These are phyloP conservation scores for Neotoxoptera formosana DNA, from an alignment of 1,140 invertebrate genomes.

Conservation along the genomic window DNA sequence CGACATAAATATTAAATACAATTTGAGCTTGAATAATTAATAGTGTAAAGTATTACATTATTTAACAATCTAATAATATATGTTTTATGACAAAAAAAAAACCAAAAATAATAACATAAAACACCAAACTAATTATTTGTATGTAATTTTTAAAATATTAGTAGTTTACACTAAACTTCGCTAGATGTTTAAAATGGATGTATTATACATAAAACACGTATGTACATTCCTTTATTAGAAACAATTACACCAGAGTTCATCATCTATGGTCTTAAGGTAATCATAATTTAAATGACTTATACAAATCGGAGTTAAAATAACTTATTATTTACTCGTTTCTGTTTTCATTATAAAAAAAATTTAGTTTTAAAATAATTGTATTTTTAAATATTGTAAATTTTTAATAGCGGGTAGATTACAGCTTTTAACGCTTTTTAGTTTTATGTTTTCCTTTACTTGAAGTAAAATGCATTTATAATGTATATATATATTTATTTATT, in stretches of 20 bases:
- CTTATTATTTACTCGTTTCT: neutral
- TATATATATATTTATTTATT: neutral
- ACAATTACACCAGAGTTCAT: neutral
- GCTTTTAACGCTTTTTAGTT: neutral
- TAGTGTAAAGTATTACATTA: neutral
- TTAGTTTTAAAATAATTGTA: neutral
- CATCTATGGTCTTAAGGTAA: slow-evolving; percentile 45
- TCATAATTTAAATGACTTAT: slow-evolving; percentile 40
- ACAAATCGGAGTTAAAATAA: slow-evolving; percentile 46
- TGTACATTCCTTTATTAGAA: neutral
- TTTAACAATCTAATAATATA: neutral
- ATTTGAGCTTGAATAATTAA: neutral
- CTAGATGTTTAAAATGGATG: slow-evolving; percentile 37
- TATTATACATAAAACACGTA: neutral
- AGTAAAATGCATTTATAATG: neutral
- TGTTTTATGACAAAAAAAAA: neutral
- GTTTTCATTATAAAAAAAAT: neutral
- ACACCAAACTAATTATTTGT: neutral
- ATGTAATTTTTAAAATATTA: neutral
- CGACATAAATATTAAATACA: neutral
- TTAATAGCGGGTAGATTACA: neutral
- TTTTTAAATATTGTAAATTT: neutral
- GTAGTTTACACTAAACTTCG: neutral
- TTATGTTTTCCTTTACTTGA: neutral
- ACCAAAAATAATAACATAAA: slow-evolving; percentile 5